A percentile compares a stretch with the other conserved stretches of the same genome.
These are phyloP conservation scores for Eira barbara DNA, from an alignment of 2,113 vertebrate genomes.

Conservation along the genomic window DNA sequence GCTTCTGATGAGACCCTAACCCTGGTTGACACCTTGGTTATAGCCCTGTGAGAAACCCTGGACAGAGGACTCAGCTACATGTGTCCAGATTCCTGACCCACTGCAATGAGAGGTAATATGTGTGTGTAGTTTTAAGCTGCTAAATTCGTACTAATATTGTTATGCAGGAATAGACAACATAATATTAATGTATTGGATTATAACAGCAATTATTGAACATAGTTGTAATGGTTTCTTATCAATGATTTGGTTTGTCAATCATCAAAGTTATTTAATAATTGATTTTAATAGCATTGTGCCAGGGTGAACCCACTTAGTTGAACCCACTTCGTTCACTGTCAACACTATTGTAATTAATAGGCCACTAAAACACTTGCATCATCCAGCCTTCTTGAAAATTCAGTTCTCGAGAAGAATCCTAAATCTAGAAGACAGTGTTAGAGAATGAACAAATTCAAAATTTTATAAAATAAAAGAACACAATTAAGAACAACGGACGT, in stretches of 20 bases:
- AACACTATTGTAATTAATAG: neutral
- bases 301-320: neutral
- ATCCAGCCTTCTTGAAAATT: constrained; percentile 11
- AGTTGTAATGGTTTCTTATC: constrained; percentile 15
- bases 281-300: neutral
- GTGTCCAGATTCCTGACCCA: neutral
- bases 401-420: neutral
- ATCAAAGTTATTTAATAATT: constrained; percentile 12
- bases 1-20: neutral
- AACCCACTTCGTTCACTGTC: neutral
- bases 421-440: neutral
- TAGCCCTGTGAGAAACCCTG: neutral
- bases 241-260: neutral
- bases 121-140: neutral
- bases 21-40: no score
- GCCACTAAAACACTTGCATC: neutral
- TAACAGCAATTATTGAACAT: neutral
- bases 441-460: neutral
- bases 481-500: neutral
- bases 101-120: neutral
- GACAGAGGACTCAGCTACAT: rapidly evolving
- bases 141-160: neutral
- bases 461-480: neutral
- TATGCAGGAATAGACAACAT: neutral
- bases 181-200: neutral